Conservation (phyloP, 2,113 vertebrate species). For the Brienomyrus longianalis region DNA sequence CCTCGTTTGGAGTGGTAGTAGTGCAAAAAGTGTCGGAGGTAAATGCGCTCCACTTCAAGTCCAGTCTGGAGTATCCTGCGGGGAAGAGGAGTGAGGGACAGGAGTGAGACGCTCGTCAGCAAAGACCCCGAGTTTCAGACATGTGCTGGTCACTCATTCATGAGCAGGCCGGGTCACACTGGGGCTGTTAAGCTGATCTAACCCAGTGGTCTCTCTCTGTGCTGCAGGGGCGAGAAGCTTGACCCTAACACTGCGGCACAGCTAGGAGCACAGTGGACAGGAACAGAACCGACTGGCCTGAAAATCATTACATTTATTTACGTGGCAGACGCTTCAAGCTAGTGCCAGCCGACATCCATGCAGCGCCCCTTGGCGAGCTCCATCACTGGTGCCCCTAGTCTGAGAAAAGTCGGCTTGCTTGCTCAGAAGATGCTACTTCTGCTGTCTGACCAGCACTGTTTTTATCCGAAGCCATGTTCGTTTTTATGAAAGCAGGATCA, state of each 20-base stretch:
- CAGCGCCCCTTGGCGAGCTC: background rate
- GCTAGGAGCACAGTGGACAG: background rate
- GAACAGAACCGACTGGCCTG: background rate
- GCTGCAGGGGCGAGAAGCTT: background rate
- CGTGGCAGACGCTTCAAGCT: background rate
- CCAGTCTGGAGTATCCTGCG: constrained; percentile 68
- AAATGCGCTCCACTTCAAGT: constrained; percentile 73
- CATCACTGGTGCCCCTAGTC: background rate
- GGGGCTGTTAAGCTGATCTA: background rate
- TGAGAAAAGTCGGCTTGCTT: background rate
- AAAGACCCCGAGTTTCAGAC: background rate
- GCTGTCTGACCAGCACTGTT: too few species aligned
- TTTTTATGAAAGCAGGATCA: background rate
- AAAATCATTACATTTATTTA: background rate
- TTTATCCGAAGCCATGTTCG: background rate
- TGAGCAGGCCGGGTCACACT: background rate
- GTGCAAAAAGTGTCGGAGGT: constrained; percentile 72
- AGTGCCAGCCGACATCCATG: background rate
- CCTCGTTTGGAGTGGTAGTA: constrained; percentile 73
- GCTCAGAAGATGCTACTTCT: background rate
- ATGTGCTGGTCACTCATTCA: background rate
- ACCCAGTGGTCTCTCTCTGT: background rate
- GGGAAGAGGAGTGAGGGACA: background rate
- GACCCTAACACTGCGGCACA: background rate
- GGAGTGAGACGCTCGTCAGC: background rate